Percentiles rank a stretch among this genome's conserved stretches.
Conservation (phyloP, 2,113 vertebrate species). For the Muntiacus muntjak region DNA sequence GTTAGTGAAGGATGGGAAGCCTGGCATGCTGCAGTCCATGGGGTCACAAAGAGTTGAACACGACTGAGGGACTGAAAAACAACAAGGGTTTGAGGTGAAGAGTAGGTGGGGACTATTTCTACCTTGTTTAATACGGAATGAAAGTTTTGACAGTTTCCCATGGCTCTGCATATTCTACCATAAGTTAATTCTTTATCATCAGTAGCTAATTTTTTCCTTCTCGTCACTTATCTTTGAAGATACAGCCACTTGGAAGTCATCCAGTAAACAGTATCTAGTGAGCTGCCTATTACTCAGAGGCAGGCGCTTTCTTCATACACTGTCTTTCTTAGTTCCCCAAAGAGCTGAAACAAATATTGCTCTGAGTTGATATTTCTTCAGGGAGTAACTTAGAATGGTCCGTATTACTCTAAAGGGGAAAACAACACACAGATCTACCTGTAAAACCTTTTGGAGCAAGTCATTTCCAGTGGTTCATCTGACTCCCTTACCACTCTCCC, state of each 20-base stretch:
- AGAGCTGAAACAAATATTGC: neutral
- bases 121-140: neutral
- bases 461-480: neutral
- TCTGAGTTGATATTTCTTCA: neutral
- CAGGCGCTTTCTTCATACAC: neutral
- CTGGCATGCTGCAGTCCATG: neutral
- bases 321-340: neutral
- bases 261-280: neutral
- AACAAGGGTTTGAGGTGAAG: neutral
- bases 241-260: neutral
- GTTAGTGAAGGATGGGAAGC: neutral
- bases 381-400: neutral
- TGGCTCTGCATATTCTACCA: neutral
- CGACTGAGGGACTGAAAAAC: neutral
- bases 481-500: neutral
- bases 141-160: neutral
- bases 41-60: neutral
- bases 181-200: neutral
- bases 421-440: neutral
- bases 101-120: neutral
- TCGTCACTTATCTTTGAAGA: neutral
- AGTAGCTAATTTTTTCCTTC: neutral
- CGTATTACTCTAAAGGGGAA: neutral
- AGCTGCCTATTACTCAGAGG: neutral
- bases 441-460: neutral